Base-by-base conservation (phyloP, 2,797 vertebrate genomes). In the Falco novaeseelandiae region DNA sequence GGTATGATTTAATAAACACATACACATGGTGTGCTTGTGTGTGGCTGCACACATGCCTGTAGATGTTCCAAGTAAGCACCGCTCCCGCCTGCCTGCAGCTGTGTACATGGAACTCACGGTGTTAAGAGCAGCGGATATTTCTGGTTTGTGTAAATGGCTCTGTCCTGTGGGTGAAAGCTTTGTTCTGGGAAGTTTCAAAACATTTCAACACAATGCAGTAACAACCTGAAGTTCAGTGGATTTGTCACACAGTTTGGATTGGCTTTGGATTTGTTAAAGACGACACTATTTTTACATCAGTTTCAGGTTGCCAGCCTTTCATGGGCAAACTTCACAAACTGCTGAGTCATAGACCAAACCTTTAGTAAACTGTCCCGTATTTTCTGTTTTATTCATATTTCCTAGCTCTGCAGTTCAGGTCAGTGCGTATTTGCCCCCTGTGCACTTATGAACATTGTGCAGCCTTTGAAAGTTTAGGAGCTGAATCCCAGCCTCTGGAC, bases 221-320 rank as follows among this genome's bases (percentile, higher is more conserved):
- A 73, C 63, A 77, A 80, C 59, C 90, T 92, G 74, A 44, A 71
- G 59, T 74, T 92, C 81, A 15, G 32, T 30, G 77, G 12, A 84
- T 77, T 83, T 46, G 55, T 55, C 94, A 8, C 23, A 3, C 3
- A 21, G 16, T 8, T 77, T 85, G 72, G 54, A 40, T 57, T 95
- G 40, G 69, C 69, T 87, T 69, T 69, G 65, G 54, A 34, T 82
- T 90, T 55, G 34, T 66, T 84, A 8, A 26, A 59, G 93, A 70
- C 70, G 27, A 1, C 52, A 29, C 85, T 93, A 94, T 95, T 96
- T 94, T 97, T 95, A 36, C 27, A 92, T 78, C 46, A 15, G 13
- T 77, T 92, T 85, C 67, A 83, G 63, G 61, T 90, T 96, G 93
- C 59, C 74, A 90, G 67, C 63, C 90, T 90, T 94, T 94, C 66